Base-by-base conservation (phyloP, 2,113 vertebrate genomes). In the Grantiella picta region DNA sequence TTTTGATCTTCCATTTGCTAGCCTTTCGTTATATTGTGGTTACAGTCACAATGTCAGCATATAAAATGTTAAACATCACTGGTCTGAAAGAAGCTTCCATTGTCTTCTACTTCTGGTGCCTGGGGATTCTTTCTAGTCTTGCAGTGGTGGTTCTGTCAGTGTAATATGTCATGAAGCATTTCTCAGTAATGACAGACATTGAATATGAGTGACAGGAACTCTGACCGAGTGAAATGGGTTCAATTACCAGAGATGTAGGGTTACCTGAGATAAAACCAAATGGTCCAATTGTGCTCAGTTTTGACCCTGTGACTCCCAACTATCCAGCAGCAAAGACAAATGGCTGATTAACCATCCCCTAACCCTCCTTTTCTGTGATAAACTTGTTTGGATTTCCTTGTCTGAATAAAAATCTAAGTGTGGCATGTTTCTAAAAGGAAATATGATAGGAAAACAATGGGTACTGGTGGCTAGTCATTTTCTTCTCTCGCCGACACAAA, bases 161-260 rank as follows among this genome's bases (percentile, higher is more conserved):
- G 95, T 98, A 96, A 97, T 94, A 95, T 97, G 97, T 98, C 98
- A 97, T 93, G 97, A 97, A 97, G 98, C 97, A 97, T 98, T 98
- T 98, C 97, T 98, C 93, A 83, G 90, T 97, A 97, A 97, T 98
- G 98, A 98, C 97, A 97, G 97, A 98, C 97, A 97, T 94, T 97
- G 97, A 97, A 97, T 97, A 96, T 98, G 97, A 98, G 97, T 97
- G 97, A 98, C 98, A 98, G 97, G 97, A 98, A 97, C 97, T 97
- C 97, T 98, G 98, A 97, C 98, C 93, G 40, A 91, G 86, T 96
- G 97, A 97, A 97, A 95, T 97, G 97, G 97, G 97, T 98, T 98
- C 98, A 98, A 97, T 98, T 98, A 98, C 97, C 93, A 97, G 96
- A 88, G 95, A 97, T 90, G 94, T 95, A 94, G 97, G 97, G 97